Evolutionary conservation across 2,888 invertebrate genomes (phyloP).

Genomic region (Cistogaster globosa): DNA sequence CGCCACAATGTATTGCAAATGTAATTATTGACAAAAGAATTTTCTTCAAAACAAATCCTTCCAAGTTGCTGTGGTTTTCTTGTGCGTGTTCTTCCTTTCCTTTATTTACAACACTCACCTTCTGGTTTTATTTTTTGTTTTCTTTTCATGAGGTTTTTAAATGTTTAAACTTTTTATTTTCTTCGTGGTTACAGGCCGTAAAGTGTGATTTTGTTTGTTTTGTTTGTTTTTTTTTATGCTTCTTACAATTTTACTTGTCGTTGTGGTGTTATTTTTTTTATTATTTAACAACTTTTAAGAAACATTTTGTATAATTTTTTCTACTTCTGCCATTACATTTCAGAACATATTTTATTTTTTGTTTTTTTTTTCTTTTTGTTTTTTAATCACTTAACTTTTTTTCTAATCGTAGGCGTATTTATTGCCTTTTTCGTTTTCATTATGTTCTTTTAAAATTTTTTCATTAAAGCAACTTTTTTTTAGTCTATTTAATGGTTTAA

Average conservation of each 20-base stretch:
- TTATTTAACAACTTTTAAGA: constrained; percentile 1
- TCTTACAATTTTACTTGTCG: background rate
- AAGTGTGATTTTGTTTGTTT: background rate
- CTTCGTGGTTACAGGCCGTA: background rate
- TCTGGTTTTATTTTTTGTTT: background rate
- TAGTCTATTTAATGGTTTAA: too few relatives aligned
- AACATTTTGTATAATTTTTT: background rate
- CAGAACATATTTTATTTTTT: background rate
- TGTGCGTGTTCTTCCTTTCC: background rate
- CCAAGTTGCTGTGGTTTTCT: background rate
- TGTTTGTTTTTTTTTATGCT: too few relatives aligned
- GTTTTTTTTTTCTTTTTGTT: too few relatives aligned
- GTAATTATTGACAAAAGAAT: too few relatives aligned
- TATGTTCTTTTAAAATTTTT: too few relatives aligned
- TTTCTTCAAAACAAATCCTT: background rate
- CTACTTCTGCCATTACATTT: background rate
- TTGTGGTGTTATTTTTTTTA: constrained; percentile 10
- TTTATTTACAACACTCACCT: constrained; percentile 2
- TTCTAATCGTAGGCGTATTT: background rate
- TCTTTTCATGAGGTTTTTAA: background rate
- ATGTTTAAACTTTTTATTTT: constrained; percentile 7
- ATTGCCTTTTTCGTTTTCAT: background rate
- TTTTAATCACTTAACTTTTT: constrained; percentile 14
- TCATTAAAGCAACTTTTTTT: background rate
- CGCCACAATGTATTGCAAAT: background rate